Evolutionary conservation across 2,888 invertebrate species (phyloP).

Genomic region (Miltochrista miniata): DNA sequence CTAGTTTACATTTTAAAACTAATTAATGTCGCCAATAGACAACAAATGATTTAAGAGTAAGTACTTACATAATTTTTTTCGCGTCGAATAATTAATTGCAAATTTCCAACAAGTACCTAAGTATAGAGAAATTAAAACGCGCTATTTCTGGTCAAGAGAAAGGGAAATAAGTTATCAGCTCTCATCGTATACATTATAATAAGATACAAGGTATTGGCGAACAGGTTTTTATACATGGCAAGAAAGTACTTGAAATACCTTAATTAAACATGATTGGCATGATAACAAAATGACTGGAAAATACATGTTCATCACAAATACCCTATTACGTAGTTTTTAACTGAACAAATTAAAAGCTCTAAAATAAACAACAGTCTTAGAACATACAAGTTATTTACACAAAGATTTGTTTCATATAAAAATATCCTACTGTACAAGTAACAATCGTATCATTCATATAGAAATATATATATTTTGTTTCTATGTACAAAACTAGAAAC

Average conservation of each 20-base stretch:
- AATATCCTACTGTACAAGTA: constrained; percentile 81
- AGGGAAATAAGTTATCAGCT: not conserved
- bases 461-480: constrained; percentile 77
- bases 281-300: constrained; percentile 74
- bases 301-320: constrained; percentile 69
- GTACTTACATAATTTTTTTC: constrained; percentile 21
- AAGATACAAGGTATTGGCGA: not conserved
- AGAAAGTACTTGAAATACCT: constrained; percentile 18
- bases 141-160: not conserved
- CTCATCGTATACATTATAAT: not conserved
- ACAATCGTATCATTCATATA: constrained; percentile 73
- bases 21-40: constrained; percentile 18
- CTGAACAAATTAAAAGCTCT: constrained; percentile 80
- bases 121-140: too few species aligned
- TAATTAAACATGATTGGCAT: constrained; percentile 23
- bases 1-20: constrained; percentile 27
- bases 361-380: constrained; percentile 82
- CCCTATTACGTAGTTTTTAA: constrained; percentile 59
- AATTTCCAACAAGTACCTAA: not conserved
- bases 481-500: constrained; percentile 78
- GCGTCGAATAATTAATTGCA: constrained; percentile 16
- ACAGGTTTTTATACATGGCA: constrained; percentile 17
- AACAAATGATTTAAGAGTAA: constrained; percentile 11
- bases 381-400: constrained; percentile 81
- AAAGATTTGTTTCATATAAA: constrained; percentile 72